These are phyloP conservation scores for Cichlasoma orientale DNA, from an alignment of 2,797 vertebrate genomes.

Conservation along the genomic window DNA sequence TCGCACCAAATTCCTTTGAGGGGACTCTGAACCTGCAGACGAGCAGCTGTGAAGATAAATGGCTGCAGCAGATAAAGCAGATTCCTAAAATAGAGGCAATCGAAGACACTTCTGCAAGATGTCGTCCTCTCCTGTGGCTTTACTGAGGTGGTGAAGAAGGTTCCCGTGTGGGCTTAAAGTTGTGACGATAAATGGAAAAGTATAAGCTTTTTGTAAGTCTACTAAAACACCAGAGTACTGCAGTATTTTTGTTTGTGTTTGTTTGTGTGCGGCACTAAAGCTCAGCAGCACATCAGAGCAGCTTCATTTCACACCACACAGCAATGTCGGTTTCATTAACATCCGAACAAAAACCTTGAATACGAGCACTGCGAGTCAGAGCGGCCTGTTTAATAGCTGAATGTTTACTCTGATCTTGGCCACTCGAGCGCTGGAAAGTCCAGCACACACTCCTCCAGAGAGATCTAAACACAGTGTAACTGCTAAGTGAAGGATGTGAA, in stretches of 20 bases:
- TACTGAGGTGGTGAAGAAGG: fast-evolving
- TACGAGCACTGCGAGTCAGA: fast-evolving
- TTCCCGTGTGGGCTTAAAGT: fast-evolving
- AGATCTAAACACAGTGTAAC: not conserved
- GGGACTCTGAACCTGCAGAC: conserved; percentile 11
- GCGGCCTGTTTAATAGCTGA: not conserved
- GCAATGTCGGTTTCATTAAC: not conserved
- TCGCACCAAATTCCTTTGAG: not conserved
- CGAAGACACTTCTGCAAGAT: conserved; percentile 11
- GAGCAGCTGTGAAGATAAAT: conserved; percentile 42
- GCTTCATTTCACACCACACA: not conserved
- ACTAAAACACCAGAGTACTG: no score
- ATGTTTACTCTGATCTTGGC: not conserved
- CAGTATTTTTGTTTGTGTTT: no score
- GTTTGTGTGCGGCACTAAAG: fast-evolving
- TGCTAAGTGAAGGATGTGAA: not conserved
- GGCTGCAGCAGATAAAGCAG: conserved; percentile 42
- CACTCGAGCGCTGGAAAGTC: not conserved
- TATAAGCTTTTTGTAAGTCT: no score
- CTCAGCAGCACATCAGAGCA: no score
- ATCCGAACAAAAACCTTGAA: fast-evolving
- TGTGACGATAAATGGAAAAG: not conserved
- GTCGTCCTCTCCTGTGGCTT: not conserved
- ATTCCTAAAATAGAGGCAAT: conserved; percentile 51
- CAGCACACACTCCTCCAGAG: not conserved